Evolutionary conservation across 2,888 invertebrate genomes (phyloP), one percentile per base, ranked within the genome.

Genomic region (Andrena flavipes): DNA sequence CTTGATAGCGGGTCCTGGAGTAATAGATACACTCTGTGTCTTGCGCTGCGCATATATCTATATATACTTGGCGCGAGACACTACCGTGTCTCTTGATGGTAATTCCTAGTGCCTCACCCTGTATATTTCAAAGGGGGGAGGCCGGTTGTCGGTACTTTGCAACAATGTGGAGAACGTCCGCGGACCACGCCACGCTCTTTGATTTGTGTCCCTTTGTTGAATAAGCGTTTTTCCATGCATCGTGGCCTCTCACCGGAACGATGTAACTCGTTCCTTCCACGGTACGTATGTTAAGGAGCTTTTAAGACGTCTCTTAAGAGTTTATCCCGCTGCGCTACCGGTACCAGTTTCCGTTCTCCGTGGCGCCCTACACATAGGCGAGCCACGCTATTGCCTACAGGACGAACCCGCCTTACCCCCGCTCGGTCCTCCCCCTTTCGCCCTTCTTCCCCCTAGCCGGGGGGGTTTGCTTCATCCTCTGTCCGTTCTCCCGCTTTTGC

Each of bases 281-380:
- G 63, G 72, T 79, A 86, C 69, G 79, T 80, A 87, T 83, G 79
- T 77, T 70, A 82, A 80, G 83, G 77, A 79, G 62, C 77, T 85
- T 84, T 88, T 85, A 80, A 83, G 73, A 85, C 72, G 80, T 73
- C 75, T 75, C 65, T 76, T 51, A 49, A 80, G 56, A 56, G 79
- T 85, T 85, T 76, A 80, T 76, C 80, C 80, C 60, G 71, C 74
- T 75, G 81, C 70, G 88, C 83, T 87, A 85, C 80, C 69, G 82
- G 84, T 79, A 87, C 76, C 80, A 82, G 83, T 88, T 88, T 88
- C 84, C 76, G 76, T 83, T 88, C 78, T 56, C 73, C 79, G 56
- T 56, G 51, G 48, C 49, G 62, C 73, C 49, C 64, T 76, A 67
- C 77, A 84, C 76, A 84, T 86, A 83, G 84, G 68, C 69, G 76